These are phyloP conservation scores for Trilocha varians DNA, from an alignment of 2,888 invertebrate genomes.

Conservation along the genomic window DNA sequence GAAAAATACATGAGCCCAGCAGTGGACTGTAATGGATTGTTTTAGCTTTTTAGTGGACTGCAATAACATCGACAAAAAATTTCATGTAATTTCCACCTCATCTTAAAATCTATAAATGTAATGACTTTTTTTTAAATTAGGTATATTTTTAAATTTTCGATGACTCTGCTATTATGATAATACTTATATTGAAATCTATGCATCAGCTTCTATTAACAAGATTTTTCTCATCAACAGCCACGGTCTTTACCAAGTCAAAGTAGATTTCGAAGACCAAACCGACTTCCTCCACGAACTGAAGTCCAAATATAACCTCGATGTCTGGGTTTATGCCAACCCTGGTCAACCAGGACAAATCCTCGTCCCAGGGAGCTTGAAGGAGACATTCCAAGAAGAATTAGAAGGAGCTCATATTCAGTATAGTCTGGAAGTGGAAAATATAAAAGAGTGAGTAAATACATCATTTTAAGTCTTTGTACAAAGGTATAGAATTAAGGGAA, in stretches of 20 bases:
- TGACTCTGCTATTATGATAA: too few species aligned
- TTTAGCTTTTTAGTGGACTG: too few species aligned
- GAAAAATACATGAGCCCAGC: too few species aligned
- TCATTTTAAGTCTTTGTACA: background rate
- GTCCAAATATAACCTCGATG: constrained; percentile 25
- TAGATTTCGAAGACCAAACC: constrained; percentile 25
- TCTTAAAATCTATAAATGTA: too few species aligned
- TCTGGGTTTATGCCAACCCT: constrained; percentile 35
- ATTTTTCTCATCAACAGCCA: constrained; percentile 24
- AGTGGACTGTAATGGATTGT: too few species aligned
- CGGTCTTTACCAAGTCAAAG: constrained; percentile 32
- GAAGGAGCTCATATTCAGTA: constrained; percentile 27
- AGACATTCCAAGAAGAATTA: constrained; percentile 32
- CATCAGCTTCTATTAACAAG: too few species aligned
- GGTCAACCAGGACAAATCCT: constrained; percentile 31
- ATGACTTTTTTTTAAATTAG: too few species aligned
- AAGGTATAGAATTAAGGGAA: too few species aligned
- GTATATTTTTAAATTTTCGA: too few species aligned
- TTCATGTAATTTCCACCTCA: too few species aligned
- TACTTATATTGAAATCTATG: too few species aligned
- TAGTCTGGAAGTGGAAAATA: constrained; percentile 35
- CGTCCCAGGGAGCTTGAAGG: constrained; percentile 29
- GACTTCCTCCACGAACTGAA: constrained; percentile 29
- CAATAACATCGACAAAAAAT: too few species aligned
- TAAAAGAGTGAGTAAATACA: constrained; percentile 41